Conservation (phyloP, 2,888 invertebrate species). For the Druceiella hillmani region DNA sequence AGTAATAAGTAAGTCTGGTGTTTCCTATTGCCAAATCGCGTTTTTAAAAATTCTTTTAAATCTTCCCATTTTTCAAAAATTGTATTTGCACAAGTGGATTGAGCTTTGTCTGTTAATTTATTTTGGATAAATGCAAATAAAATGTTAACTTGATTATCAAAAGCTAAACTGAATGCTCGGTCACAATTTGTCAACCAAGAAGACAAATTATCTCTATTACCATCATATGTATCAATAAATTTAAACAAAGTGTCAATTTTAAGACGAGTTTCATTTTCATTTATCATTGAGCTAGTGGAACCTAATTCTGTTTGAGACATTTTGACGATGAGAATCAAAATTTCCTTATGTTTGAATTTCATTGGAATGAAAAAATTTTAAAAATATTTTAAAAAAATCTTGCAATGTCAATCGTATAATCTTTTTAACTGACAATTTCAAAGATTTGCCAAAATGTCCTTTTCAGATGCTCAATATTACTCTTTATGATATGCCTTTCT, state of each 20-base stretch:
- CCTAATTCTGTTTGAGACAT: too few species aligned
- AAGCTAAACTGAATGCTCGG: constrained; percentile 1
- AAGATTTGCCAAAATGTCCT: too few species aligned
- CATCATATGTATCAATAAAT: constrained; percentile 6
- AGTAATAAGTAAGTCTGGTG: constrained; percentile 3
- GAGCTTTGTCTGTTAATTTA: constrained; percentile 2
- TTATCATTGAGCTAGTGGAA: too few species aligned
- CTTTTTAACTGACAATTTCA: too few species aligned
- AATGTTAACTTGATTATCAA: not conserved
- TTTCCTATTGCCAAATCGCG: constrained; percentile 4
- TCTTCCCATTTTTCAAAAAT: constrained; percentile 6
- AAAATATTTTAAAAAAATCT: too few species aligned
- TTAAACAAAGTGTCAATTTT: constrained; percentile 4
- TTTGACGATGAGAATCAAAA: too few species aligned
- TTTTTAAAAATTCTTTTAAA: constrained; percentile 4
- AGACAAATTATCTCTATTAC: not conserved
- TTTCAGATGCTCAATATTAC: too few species aligned
- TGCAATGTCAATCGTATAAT: too few species aligned
- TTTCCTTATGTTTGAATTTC: too few species aligned
- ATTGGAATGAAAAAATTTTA: too few species aligned
- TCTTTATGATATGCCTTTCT: too few species aligned
- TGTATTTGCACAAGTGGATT: constrained; percentile 5
- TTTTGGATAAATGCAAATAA: constrained; percentile 5
- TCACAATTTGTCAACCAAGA: constrained; percentile 7
- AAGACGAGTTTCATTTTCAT: not conserved